phyloP scores from a whole-genome alignment of 2,113 vertebrate species.

The Megatriorchis doriae region DNA sequence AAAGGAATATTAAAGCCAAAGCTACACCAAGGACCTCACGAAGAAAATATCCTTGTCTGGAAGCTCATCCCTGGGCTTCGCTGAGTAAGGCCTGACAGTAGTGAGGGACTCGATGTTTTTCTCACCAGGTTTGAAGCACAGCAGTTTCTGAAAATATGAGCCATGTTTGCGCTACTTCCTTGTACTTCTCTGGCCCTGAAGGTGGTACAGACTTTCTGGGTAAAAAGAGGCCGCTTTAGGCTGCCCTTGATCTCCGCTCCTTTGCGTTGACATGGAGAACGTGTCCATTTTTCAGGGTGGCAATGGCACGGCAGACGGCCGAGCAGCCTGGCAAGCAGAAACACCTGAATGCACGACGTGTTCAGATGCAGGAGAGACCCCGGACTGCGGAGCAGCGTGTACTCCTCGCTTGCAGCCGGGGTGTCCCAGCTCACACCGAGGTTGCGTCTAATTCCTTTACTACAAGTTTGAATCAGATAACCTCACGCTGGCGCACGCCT shows the following conservation, averaged over 20 bases:
- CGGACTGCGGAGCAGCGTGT: fast-evolving
- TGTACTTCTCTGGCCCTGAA: not conserved
- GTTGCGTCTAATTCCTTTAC: not conserved
- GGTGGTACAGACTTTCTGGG: not conserved
- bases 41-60: not conserved
- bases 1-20: not conserved
- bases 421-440: not conserved
- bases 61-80: not conserved
- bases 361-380: not conserved
- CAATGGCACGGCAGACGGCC: not conserved
- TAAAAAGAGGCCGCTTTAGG: not conserved
- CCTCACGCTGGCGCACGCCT: fast-evolving
- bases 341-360: fast-evolving
- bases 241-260: not conserved
- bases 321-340: not conserved
- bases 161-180: not conserved
- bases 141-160: not conserved
- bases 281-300: fast-evolving
- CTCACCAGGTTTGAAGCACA: not conserved
- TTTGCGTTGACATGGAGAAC: not conserved
- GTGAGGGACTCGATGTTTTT: not conserved
- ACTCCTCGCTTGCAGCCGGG: too few relatives aligned
- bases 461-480: not conserved
- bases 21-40: not conserved
- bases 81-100: not conserved